These are phyloP conservation scores for Oligia latruncula DNA, from an alignment of 2,888 invertebrate genomes.

Conservation along the genomic window DNA sequence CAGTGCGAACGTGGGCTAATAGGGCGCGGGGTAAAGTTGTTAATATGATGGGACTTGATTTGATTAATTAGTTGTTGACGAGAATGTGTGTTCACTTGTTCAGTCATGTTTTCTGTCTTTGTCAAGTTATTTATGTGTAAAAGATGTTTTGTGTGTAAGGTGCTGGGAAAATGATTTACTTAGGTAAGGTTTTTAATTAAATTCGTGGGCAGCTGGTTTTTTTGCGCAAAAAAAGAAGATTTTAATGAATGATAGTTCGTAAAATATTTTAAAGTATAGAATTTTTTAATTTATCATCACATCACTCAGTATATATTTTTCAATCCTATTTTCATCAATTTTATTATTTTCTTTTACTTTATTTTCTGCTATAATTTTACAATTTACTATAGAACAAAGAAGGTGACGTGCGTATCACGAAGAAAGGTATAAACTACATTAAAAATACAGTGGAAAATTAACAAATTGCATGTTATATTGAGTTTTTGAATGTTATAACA, in stretches of 20 bases:
- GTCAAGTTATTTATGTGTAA: neutral
- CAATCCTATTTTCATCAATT: neutral
- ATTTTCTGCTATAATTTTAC: conserved; percentile 24
- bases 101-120: neutral
- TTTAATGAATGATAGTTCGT: neutral
- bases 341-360: conserved; percentile 7
- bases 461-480: conserved; percentile 55
- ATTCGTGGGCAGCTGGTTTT: neutral
- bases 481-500: conserved; percentile 37
- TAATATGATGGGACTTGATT: neutral
- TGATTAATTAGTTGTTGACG: neutral
- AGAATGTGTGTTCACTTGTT: neutral
- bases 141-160: neutral
- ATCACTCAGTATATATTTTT: neutral
- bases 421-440: conserved; percentile 59
- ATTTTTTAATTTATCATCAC: neutral
- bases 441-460: conserved; percentile 52
- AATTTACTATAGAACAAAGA: conserved; percentile 60
- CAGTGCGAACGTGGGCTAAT: neutral
- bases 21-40: neutral
- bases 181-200: neutral
- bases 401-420: conserved; percentile 60
- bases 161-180: neutral
- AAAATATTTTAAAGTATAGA: neutral
- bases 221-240: neutral